Evolutionary conservation across 2,113 vertebrate genomes (phyloP).

Genomic region (Manacus vitellinus): DNA sequence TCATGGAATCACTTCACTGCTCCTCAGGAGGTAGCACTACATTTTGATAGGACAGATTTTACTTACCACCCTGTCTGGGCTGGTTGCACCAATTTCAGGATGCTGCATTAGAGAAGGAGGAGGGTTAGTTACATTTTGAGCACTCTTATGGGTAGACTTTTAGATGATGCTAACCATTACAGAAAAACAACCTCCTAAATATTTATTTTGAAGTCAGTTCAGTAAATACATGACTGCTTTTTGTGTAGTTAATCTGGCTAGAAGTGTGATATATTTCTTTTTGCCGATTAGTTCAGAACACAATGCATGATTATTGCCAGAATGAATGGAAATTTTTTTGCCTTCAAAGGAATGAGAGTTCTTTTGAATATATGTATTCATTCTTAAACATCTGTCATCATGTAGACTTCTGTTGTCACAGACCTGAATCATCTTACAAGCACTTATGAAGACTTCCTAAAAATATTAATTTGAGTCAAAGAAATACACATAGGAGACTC

Average conservation of each 20-base stretch:
- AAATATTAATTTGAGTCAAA: background rate
- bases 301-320: background rate
- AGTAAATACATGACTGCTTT: background rate
- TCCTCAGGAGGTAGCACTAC: background rate
- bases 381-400: background rate
- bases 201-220: background rate
- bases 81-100: background rate
- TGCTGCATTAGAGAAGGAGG: background rate
- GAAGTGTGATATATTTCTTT: background rate
- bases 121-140: background rate
- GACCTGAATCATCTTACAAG: background rate
- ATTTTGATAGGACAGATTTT: background rate
- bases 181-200: background rate
- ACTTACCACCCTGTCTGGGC: background rate
- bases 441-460: background rate
- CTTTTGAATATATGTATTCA: rapidly evolving
- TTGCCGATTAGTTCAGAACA: background rate
- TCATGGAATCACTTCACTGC: background rate
- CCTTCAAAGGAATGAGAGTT: background rate
- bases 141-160: background rate
- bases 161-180: background rate
- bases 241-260: background rate
- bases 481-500: background rate
- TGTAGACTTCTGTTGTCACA: background rate
- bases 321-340: background rate